These are phyloP conservation scores for Stomorhina lunata DNA, from an alignment of 2,888 invertebrate genomes.

Conservation along the genomic window DNA sequence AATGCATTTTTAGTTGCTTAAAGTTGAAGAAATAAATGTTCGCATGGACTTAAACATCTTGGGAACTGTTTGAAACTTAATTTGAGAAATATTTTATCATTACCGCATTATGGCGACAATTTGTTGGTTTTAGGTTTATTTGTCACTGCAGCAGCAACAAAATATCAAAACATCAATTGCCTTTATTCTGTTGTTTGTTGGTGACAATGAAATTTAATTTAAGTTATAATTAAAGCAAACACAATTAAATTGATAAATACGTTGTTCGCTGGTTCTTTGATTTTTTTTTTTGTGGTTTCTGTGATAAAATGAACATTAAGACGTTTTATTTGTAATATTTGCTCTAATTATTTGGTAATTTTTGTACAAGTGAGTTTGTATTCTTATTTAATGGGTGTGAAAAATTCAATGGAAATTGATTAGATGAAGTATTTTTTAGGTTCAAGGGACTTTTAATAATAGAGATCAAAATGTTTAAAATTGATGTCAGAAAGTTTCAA, in stretches of 20 bases:
- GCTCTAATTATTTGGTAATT: constrained; percentile 32
- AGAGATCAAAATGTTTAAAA: too few species aligned
- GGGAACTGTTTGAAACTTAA: constrained; percentile 21
- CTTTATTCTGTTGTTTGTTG: background rate
- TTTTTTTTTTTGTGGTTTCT: too few species aligned
- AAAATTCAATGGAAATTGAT: too few species aligned
- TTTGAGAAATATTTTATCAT: constrained; percentile 19
- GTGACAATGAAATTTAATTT: constrained; percentile 62
- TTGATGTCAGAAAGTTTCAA: too few species aligned
- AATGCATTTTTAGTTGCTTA: constrained; percentile 14
- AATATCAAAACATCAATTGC: too few species aligned
- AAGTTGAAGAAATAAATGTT: constrained; percentile 18
- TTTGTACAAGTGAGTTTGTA: background rate
- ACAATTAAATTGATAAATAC: background rate
- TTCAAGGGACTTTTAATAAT: too few species aligned
- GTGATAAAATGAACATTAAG: constrained; percentile 1
- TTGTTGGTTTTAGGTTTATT: background rate
- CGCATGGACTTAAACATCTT: constrained; percentile 18
- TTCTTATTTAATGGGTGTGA: constrained; percentile 10
- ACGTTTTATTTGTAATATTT: background rate
- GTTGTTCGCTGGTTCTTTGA: background rate
- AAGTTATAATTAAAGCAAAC: constrained; percentile 51
- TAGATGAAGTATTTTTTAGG: too few species aligned
- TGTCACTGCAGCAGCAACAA: background rate
- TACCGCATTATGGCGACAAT: constrained; percentile 4